A percentile compares a stretch with the other conserved stretches of the same genome.
phyloP scores from a whole-genome alignment of 2,888 invertebrate species.

The Macrophya annulata region DNA sequence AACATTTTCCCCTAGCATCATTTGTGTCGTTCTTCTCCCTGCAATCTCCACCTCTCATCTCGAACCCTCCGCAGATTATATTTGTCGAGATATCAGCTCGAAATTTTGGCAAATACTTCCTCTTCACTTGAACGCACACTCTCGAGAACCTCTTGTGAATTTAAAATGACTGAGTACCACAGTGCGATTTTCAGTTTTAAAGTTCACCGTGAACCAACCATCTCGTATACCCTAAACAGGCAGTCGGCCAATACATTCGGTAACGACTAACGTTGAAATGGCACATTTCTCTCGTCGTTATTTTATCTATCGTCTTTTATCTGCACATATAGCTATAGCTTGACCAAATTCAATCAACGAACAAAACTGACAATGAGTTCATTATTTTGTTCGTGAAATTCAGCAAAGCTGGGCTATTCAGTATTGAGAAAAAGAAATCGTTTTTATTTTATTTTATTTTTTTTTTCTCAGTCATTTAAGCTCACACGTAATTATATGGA shows the following conservation, averaged over 20 bases:
- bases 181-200: not conserved
- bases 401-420: not conserved
- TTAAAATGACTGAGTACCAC: slow-evolving; percentile 37
- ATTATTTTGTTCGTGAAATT: not conserved
- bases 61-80: slow-evolving; percentile 4
- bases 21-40: slow-evolving; percentile 18
- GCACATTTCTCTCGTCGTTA: not conserved
- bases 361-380: slow-evolving; percentile 17
- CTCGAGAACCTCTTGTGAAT: slow-evolving; percentile 31
- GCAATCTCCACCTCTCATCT: slow-evolving; percentile 25
- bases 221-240: slow-evolving; percentile 37
- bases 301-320: slow-evolving; percentile 1
- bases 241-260: slow-evolving; percentile 45
- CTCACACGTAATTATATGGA: not conserved
- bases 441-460: too few relatives aligned
- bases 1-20: slow-evolving; percentile 17
- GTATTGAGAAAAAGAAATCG: not conserved
- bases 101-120: slow-evolving; percentile 41
- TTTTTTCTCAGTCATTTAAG: not conserved
- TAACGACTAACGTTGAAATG: slow-evolving; percentile 1
- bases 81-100: slow-evolving; percentile 37
- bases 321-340: not conserved
- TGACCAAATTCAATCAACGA: slow-evolving; percentile 16
- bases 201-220: not conserved
- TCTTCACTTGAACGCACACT: slow-evolving; percentile 8